Conservation (phyloP, 2,797 vertebrate species). For the Myotis planiceps region DNA sequence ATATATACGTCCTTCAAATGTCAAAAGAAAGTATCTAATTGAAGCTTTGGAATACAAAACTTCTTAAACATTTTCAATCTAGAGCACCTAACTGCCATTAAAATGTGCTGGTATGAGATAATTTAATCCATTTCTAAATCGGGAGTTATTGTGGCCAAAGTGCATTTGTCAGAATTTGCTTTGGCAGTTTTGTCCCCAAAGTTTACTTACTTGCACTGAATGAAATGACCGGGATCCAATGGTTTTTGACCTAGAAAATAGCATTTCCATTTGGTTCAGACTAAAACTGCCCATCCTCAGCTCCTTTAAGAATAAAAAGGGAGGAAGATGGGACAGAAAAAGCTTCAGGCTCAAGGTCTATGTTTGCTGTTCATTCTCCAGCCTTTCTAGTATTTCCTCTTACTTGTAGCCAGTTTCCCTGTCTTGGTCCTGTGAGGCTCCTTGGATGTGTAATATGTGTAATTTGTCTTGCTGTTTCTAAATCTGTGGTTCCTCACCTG, state of each 20-base stretch:
- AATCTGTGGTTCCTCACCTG: background rate
- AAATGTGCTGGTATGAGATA: constrained; percentile 7
- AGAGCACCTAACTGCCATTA: constrained; percentile 11
- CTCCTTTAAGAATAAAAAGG: background rate
- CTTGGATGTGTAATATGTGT: background rate
- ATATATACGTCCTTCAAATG: constrained; percentile 66
- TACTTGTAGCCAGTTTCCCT: background rate
- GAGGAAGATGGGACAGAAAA: background rate
- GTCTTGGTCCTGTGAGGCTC: background rate
- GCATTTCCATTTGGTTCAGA: background rate
- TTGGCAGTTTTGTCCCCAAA: background rate
- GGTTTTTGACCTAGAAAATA: background rate
- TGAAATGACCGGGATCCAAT: background rate
- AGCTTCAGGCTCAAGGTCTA: background rate
- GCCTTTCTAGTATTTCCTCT: background rate
- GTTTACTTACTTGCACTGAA: background rate
- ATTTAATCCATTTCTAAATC: constrained; percentile 12
- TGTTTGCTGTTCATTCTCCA: background rate
- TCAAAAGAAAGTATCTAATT: constrained; percentile 59
- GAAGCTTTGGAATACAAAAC: constrained; percentile 21
- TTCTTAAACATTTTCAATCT: background rate
- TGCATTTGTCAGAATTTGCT: background rate
- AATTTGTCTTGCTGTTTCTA: background rate
- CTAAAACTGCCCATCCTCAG: background rate
- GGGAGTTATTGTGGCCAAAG: background rate